Percentiles rank a stretch among this genome's conserved stretches.
These are phyloP conservation scores for Colostygia pectinataria DNA, from an alignment of 2,888 invertebrate species.

Conservation along the genomic window DNA sequence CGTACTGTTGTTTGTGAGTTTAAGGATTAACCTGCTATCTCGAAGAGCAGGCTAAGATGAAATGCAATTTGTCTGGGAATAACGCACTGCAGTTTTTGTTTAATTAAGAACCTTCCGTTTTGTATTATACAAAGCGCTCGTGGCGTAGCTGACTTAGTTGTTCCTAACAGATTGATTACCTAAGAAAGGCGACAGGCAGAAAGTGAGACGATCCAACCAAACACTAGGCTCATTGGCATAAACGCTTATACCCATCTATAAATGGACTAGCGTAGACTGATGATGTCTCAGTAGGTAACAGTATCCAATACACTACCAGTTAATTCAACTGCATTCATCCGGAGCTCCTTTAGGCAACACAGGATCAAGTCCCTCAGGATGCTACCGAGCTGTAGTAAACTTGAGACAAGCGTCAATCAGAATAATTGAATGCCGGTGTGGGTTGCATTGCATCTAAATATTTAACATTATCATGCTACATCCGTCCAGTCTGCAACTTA, in stretches of 20 bases:
- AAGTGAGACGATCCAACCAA: too few species aligned
- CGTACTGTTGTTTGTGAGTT: constrained; percentile 22
- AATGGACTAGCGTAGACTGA: too few species aligned
- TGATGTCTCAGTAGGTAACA: not conserved
- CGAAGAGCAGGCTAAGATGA: constrained; percentile 20
- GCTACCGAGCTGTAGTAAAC: not conserved
- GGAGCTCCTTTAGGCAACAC: constrained; percentile 1
- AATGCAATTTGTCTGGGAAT: constrained; percentile 27
- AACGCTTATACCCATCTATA: too few species aligned
- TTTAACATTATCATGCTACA: constrained; percentile 28
- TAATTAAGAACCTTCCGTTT: not conserved
- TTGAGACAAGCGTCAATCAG: constrained; percentile 33
- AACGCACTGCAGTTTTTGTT: constrained; percentile 15
- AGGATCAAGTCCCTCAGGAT: constrained; percentile 8
- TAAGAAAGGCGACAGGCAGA: too few species aligned
- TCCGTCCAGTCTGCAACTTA: constrained; percentile 18
- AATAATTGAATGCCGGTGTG: constrained; percentile 30
- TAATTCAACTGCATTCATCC: constrained; percentile 3
- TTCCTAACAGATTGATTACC: too few species aligned
- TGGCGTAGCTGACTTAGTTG: too few species aligned
- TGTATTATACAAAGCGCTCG: not conserved
- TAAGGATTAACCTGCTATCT: constrained; percentile 32
- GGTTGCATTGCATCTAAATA: constrained; percentile 29
- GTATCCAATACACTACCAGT: not conserved
- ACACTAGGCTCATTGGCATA: too few species aligned